phyloP scores from a whole-genome alignment of 2,113 vertebrate species.

The Dendropsophus ebraccatus region DNA sequence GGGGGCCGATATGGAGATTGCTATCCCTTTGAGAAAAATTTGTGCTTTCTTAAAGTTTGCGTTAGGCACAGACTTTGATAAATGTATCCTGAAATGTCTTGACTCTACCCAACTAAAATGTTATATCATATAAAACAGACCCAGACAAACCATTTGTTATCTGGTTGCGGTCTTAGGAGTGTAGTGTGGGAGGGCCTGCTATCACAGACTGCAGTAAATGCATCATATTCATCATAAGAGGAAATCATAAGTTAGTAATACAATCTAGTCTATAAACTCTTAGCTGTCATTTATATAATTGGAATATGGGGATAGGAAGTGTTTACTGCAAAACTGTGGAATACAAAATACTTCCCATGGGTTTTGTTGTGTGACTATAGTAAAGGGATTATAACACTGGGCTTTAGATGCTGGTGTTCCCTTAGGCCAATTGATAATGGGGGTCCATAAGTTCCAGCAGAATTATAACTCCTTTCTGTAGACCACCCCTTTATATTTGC shows the following conservation, averaged over 20 bases:
- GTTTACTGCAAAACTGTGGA: background rate
- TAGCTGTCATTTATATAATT: background rate
- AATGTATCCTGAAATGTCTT: too few species aligned
- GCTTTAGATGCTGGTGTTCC: background rate
- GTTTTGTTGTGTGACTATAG: background rate
- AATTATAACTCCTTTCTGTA: too few species aligned
- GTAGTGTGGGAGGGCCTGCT: background rate
- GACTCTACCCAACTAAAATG: background rate
- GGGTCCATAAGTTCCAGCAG: too few species aligned
- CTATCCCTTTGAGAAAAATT: too few species aligned
- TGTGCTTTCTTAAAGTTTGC: too few species aligned
- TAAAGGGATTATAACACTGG: background rate
- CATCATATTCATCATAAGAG: constrained; percentile 7
- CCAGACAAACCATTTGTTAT: background rate
- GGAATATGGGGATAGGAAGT: background rate
- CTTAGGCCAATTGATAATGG: background rate
- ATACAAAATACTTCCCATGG: background rate
- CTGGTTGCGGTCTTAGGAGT: background rate
- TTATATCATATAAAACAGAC: background rate
- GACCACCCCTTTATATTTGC: too few species aligned
- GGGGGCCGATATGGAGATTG: too few species aligned
- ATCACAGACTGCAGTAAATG: background rate
- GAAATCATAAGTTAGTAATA: background rate
- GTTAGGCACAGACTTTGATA: too few species aligned
- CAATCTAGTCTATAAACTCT: background rate